Base-by-base conservation (phyloP, 1,140 invertebrate genomes). In the Drosophila nebulosa region DNA sequence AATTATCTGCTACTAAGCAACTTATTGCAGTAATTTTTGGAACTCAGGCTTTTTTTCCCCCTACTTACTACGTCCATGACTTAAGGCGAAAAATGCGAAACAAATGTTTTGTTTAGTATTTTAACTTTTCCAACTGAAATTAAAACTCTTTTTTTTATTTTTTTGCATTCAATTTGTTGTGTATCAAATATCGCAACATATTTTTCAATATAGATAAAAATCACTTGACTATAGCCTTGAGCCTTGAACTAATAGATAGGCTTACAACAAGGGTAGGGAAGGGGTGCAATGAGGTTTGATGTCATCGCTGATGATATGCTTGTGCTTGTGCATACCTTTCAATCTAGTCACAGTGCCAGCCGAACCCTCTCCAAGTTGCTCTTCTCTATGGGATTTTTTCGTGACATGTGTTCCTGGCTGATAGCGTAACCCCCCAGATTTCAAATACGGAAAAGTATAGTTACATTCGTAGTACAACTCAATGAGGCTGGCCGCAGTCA, bases 341-440 rank as follows among this genome's bases (percentile, higher is more conserved):
- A 46, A 46, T 46, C 39, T 46, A 46, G 16, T 21, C 12, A 4
- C n/a, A 42, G 39, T 18, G 16, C 18, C 16, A 42, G 16, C 18
- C 16, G 6, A 21, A 3, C 16, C 16, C 16, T 21, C 9, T 9
- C 9, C 30, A 32, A 32, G 9, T 32, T 32, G 51, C 16, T 60
- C 53, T 50, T 60, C 58, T 69, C 39, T 64, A 32, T 68, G 35
- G 46, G 22, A n/a, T 14, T 69, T 83, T 88, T 88, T 88, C 75
- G 78, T 88, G 83, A 88, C 83, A 88, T 88, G 83, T 88, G 83
- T 88, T 76, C 26, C n/a, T 39, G 42, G 64, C 78, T 75, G 83
- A 88, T 88, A 88, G 83, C 83, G 81, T 86, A 72, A 85, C 81
- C 81, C 51, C 35, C 46, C 65, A 10, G 6, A 1, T 12, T 1